These are phyloP conservation scores for Thera britannica DNA, from an alignment of 2,888 invertebrate genomes.

Conservation along the genomic window DNA sequence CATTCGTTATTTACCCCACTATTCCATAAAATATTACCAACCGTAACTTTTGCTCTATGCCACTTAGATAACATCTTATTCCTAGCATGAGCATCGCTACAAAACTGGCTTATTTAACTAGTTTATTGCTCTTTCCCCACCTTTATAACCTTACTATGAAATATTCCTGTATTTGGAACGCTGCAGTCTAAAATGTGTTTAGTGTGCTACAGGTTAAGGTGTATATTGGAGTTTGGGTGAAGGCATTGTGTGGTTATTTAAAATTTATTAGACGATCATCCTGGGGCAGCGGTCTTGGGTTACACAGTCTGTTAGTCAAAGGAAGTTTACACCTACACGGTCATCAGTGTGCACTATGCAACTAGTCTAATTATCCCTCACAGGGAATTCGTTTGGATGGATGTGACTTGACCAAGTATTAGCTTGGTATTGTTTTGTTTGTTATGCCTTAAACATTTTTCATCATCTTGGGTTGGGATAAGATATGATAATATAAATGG, in stretches of 20 bases:
- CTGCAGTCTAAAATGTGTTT: constrained; percentile 5
- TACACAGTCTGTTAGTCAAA: constrained; percentile 62
- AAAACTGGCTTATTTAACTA: constrained; percentile 44
- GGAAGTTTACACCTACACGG: constrained; percentile 53
- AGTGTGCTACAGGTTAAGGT: constrained; percentile 26
- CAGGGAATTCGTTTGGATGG: constrained; percentile 35
- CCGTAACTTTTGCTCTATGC: constrained; percentile 32
- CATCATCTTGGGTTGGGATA: too few relatives aligned
- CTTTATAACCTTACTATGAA: constrained; percentile 45
- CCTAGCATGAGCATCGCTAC: constrained; percentile 36
- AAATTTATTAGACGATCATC: constrained; percentile 58
- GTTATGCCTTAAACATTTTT: too few relatives aligned
- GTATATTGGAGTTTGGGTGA: constrained; percentile 22
- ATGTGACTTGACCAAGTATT: constrained; percentile 30
- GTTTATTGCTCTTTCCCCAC: constrained; percentile 42
- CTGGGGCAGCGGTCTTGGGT: constrained; percentile 41
- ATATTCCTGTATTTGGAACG: constrained; percentile 39
- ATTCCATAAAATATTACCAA: constrained; percentile 34
- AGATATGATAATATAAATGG: too few relatives aligned
- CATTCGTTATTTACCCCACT: constrained; percentile 14
- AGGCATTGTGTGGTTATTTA: constrained; percentile 44
- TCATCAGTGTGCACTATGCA: constrained; percentile 55
- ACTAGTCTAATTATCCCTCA: constrained; percentile 57
- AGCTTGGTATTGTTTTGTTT: not conserved
- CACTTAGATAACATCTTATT: constrained; percentile 37